Percentiles rank a stretch among this genome's conserved stretches.
phyloP scores from a whole-genome alignment of 2,888 invertebrate genomes.

The Cantharis rufa region DNA sequence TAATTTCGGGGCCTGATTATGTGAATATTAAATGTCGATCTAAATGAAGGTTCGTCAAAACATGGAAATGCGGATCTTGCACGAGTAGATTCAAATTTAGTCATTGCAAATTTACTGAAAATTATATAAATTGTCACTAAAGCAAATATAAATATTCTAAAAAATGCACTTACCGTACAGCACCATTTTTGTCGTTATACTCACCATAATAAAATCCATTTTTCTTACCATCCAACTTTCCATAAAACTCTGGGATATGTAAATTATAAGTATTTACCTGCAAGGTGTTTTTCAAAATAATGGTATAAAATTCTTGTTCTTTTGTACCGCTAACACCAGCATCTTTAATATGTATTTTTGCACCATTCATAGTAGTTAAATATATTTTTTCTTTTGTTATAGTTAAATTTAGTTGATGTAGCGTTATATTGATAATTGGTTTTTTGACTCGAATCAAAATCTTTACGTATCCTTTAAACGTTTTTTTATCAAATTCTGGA shows the following conservation, averaged over 20 bases:
- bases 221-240: neutral
- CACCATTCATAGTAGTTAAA: neutral
- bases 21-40: constrained; percentile 58
- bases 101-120: constrained; percentile 60
- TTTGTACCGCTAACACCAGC: neutral
- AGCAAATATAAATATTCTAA: too few relatives aligned
- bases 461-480: neutral
- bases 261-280: neutral
- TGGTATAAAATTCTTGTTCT: neutral
- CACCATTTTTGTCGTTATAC: neutral
- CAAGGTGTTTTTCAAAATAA: neutral
- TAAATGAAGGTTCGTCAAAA: constrained; percentile 66
- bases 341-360: neutral
- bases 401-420: neutral
- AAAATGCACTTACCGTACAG: neutral
- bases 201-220: neutral
- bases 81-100: constrained; percentile 68
- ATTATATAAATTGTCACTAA: too few relatives aligned
- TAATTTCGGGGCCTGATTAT: constrained; percentile 58
- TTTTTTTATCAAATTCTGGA: neutral
- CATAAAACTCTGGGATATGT: neutral
- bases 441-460: neutral
- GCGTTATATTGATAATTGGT: neutral
- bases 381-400: neutral
- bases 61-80: constrained; percentile 74